Evolutionary conservation across 2,888 invertebrate genomes (phyloP), one percentile per base, ranked within the genome.

Genomic region (Microctonus brassicae): DNA sequence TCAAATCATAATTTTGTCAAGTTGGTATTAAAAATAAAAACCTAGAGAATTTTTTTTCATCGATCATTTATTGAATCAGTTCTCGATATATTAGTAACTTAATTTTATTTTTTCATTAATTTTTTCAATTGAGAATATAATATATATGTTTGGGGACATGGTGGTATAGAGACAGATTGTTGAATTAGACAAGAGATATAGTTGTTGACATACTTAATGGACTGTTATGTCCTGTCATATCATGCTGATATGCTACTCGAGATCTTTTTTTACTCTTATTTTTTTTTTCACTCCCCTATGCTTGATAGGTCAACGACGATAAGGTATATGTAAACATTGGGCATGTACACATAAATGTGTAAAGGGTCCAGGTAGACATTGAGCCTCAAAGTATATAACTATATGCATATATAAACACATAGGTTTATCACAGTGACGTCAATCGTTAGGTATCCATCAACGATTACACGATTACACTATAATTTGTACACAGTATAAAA

Each of bases 121-220:
- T n/a, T n/a, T n/a, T n/a, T n/a, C n/a, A n/a, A n/a, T n/a, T n/a
- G n/a, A n/a, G n/a, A n/a, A n/a, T n/a, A n/a, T n/a, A n/a, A n/a
- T n/a, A n/a, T n/a, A n/a, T n/a, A n/a, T n/a, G n/a, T n/a, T n/a
- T n/a, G n/a, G 57, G 26, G 52, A 39, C 53, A 39, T 73, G 62
- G 72, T 76, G 33, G 47, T 55, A 65, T 24, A 71, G 79, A 81
- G 76, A 77, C 80, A 82, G 81, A 83, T 81, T 82, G 81, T 73
- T 70, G 74, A 72, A 61, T 77, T 74, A 72, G 73, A 55, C 55
- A 66, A 81, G 83, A 84, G 83, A 84, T 83, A 84, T 68, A 74
- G 73, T 62, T 84, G 82, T 84, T 84, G 81, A 83, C 84, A 82
- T 76, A 80, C 77, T 78, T 84, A 84, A 84, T 84, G 84, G 80